phyloP scores from a whole-genome alignment of 2,888 invertebrate genomes.

The Eumerus sabulonum region DNA sequence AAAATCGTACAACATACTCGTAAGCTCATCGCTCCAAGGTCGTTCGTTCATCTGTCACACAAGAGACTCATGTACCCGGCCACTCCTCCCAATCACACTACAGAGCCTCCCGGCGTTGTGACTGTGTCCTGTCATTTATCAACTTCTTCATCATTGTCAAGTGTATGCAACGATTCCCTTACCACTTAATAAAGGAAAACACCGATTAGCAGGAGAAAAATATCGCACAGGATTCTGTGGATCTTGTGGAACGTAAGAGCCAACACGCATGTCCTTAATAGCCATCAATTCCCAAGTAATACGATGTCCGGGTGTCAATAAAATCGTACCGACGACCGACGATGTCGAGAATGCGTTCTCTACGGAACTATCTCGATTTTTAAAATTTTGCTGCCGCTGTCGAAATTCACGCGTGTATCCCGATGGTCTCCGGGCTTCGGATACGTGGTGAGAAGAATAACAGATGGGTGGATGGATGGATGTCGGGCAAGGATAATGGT shows the following conservation, averaged over 20 bases:
- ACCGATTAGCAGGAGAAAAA: slow-evolving; percentile 30
- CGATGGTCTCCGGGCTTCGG: not conserved
- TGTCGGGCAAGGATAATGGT: slow-evolving; percentile 4
- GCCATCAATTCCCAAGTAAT: slow-evolving; percentile 15
- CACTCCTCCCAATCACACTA: too few relatives aligned
- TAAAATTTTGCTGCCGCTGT: slow-evolving; percentile 21
- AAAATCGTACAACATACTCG: too few relatives aligned
- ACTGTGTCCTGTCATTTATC: too few relatives aligned
- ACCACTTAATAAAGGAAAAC: not conserved
- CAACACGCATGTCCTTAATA: slow-evolving; percentile 49
- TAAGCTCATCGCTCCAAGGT: too few relatives aligned
- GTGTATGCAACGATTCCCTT: too few relatives aligned
- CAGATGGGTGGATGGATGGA: not conserved
- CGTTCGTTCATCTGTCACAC: too few relatives aligned
- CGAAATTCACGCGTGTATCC: slow-evolving; percentile 5
- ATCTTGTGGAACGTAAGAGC: slow-evolving; percentile 29
- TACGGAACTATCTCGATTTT: slow-evolving; percentile 17
- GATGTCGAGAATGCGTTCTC: slow-evolving; percentile 30
- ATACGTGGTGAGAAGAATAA: not conserved
- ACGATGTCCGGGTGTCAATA: slow-evolving; percentile 20
- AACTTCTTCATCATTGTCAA: too few relatives aligned
- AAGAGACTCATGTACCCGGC: too few relatives aligned
- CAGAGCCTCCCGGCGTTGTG: too few relatives aligned
- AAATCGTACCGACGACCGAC: slow-evolving; percentile 21
- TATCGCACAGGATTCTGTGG: slow-evolving; percentile 35